Evolutionary conservation across 2,888 invertebrate species (phyloP).

Genomic region (Tromatobia lineatoria): DNA sequence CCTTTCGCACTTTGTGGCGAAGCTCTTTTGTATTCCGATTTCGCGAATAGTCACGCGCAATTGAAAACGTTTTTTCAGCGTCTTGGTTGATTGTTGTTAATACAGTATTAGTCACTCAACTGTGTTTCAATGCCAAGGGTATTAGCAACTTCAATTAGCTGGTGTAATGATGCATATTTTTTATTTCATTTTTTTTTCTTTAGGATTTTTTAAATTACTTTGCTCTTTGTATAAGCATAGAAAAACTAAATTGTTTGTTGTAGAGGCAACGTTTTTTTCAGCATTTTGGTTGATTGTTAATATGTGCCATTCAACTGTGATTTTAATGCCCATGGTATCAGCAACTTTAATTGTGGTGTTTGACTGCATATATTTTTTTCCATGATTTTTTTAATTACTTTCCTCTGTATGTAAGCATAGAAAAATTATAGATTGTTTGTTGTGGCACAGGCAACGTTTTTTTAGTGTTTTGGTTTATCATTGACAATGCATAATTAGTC

Average conservation of each 20-base stretch:
- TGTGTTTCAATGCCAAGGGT: not conserved
- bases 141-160: not conserved
- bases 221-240: too few relatives aligned
- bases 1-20: constrained; percentile 38
- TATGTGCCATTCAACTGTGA: too few relatives aligned
- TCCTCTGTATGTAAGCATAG: not conserved
- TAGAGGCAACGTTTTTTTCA: too few relatives aligned
- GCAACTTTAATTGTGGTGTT: not conserved
- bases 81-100: not conserved
- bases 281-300: too few relatives aligned
- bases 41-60: not conserved
- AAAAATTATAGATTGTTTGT: not conserved
- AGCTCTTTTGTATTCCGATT: not conserved
- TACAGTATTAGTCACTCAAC: not conserved
- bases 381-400: not conserved
- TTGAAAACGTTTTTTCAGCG: not conserved
- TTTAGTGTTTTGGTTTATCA: not conserved
- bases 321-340: too few relatives aligned
- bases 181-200: not conserved
- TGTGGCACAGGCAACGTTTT: not conserved
- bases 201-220: not conserved
- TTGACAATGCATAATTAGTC: constrained; percentile 2
- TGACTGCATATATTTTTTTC: not conserved
- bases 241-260: too few relatives aligned
- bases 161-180: not conserved